Conservation (phyloP, 2,797 vertebrate species). For the Catostomus latipinnis region DNA sequence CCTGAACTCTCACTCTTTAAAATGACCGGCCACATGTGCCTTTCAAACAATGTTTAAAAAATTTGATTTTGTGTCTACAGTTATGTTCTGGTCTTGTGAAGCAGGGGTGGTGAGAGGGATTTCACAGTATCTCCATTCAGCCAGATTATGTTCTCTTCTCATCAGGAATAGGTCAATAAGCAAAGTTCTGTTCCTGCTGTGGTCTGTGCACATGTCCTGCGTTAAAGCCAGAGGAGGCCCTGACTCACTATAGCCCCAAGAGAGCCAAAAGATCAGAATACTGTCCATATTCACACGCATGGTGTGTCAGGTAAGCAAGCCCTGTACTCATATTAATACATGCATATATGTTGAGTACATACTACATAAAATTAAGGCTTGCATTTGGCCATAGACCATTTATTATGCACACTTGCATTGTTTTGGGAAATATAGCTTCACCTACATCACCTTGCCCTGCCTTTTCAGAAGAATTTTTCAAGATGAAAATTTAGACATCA, state of each 20-base stretch:
- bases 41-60: slow-evolving; percentile 68
- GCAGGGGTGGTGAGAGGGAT: slow-evolving; percentile 51
- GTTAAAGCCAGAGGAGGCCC: slow-evolving; percentile 69
- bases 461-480: too few relatives aligned
- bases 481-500: too few relatives aligned
- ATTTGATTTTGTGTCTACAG: slow-evolving; percentile 36
- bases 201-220: slow-evolving; percentile 60
- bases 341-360: not conserved
- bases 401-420: too few relatives aligned
- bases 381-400: too few relatives aligned
- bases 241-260: slow-evolving; percentile 60
- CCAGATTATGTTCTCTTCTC: slow-evolving; percentile 69
- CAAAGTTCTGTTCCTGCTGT: slow-evolving; percentile 72
- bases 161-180: slow-evolving; percentile 73
- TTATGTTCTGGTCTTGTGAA: slow-evolving; percentile 60
- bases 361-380: too few relatives aligned
- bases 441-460: too few relatives aligned
- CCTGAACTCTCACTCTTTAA: not conserved
- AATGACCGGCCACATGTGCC: slow-evolving; percentile 35
- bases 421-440: too few relatives aligned
- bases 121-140: slow-evolving; percentile 76
- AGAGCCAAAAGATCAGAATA: slow-evolving; percentile 40
- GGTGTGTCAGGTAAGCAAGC: slow-evolving; percentile 24
- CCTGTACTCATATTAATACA: slow-evolving; percentile 4
- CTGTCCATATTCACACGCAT: slow-evolving; percentile 48